Evolutionary conservation across 1,140 invertebrate genomes (phyloP).

Genomic region (Scaptomyza pallida): DNA sequence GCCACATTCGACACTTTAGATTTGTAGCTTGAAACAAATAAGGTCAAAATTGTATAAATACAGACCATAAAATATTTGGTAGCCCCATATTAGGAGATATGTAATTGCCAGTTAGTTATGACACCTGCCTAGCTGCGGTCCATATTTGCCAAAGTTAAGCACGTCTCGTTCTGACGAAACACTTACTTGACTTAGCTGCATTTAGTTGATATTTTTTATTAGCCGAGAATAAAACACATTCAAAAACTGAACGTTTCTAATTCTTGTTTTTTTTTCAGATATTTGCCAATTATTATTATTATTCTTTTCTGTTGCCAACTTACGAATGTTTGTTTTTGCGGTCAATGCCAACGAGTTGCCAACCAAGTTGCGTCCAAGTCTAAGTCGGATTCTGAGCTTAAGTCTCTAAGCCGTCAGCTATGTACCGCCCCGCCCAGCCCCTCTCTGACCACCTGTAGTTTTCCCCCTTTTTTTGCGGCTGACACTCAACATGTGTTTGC

Average conservation of each 20-base stretch:
- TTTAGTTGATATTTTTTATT: slow-evolving; percentile 26
- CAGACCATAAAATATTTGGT: slow-evolving; percentile 19
- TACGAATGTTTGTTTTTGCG: slow-evolving; percentile 59
- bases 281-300: slow-evolving; percentile 29
- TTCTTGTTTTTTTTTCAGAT: slow-evolving; percentile 23
- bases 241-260: slow-evolving; percentile 12
- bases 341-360: slow-evolving; percentile 73
- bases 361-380: background rate
- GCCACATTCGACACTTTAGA: background rate
- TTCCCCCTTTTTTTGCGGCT: slow-evolving; percentile 9
- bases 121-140: slow-evolving; percentile 31
- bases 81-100: slow-evolving; percentile 15
- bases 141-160: slow-evolving; percentile 13
- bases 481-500: slow-evolving; percentile 42
- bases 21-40: background rate
- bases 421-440: background rate
- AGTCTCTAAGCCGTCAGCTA: too few species aligned
- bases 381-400: slow-evolving; percentile 8
- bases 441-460: slow-evolving; percentile 1
- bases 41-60: background rate
- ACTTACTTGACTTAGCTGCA: background rate
- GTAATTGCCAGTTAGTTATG: slow-evolving; percentile 46
- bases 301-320: slow-evolving; percentile 42
- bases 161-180: background rate
- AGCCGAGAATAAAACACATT: background rate